Percentiles rank a stretch among this genome's conserved stretches.
Evolutionary conservation across 2,113 vertebrate species (phyloP).

Genomic region (Puffinus mauretanicus): DNA sequence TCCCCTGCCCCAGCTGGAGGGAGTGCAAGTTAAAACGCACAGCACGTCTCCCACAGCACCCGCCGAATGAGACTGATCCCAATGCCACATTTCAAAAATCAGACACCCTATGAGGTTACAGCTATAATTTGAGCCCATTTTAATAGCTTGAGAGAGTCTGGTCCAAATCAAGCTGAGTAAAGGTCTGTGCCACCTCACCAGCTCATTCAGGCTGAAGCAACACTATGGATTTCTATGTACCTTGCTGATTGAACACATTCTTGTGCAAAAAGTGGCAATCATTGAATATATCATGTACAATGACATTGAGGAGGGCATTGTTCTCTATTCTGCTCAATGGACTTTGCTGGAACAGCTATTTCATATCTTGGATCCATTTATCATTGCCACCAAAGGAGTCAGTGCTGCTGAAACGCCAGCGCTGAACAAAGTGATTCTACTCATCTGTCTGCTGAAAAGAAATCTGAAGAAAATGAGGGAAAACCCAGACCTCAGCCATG

Average conservation of each 20-base stretch:
- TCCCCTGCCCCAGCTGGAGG: background rate
- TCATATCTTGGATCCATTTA: constrained; percentile 75
- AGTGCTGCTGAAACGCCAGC: constrained; percentile 51
- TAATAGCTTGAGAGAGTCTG: constrained; percentile 46
- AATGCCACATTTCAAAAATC: constrained; percentile 2
- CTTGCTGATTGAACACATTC: constrained; percentile 71
- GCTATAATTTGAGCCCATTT: constrained; percentile 42
- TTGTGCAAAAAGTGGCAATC: constrained; percentile 73
- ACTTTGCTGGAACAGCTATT: constrained; percentile 78
- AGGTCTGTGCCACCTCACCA: constrained; percentile 50
- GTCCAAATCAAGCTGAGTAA: constrained; percentile 61
- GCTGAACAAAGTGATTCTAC: constrained; percentile 71
- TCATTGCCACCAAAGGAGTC: constrained; percentile 75
- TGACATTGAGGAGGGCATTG: constrained; percentile 77
- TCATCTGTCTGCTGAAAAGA: constrained; percentile 72
- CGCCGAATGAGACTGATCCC: background rate
- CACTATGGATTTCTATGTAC: constrained; percentile 49
- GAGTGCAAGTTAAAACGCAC: background rate
- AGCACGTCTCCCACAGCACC: background rate
- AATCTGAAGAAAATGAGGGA: constrained; percentile 74
- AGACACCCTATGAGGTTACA: constrained; percentile 5
- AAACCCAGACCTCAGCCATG: constrained; percentile 67
- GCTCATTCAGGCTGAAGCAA: constrained; percentile 59
- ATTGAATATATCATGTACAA: constrained; percentile 68
- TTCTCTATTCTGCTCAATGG: constrained; percentile 78